Conservation (phyloP, 2,888 invertebrate genomes). For the Phlogophora meticulosa region DNA sequence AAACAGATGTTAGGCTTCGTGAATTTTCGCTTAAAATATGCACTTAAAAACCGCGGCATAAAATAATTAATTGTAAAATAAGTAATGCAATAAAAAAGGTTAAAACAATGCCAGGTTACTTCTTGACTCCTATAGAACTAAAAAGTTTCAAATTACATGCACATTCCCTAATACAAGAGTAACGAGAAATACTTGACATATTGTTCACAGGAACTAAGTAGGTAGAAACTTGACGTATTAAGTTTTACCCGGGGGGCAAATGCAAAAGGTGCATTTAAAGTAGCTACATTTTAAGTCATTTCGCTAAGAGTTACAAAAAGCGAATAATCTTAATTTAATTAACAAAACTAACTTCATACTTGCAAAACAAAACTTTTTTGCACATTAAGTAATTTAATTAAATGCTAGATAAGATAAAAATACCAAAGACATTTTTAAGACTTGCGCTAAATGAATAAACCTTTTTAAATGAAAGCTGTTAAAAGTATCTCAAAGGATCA, state of each 20-base stretch:
- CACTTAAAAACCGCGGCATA: no score
- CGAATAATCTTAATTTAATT: slow-evolving; percentile 53
- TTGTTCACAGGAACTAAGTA: slow-evolving; percentile 17
- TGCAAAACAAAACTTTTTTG: slow-evolving; percentile 21
- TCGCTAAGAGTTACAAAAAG: slow-evolving; percentile 24
- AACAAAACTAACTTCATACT: slow-evolving; percentile 27
- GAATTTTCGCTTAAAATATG: no score
- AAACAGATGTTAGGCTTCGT: no score
- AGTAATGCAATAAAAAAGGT: no score
- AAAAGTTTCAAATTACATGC: no score
- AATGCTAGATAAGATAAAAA: slow-evolving; percentile 14
- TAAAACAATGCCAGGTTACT: no score
- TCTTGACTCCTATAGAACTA: no score
- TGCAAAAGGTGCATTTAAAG: slow-evolving; percentile 41
- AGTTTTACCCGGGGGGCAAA: slow-evolving; percentile 28
- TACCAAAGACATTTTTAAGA: neutral
- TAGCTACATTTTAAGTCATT: slow-evolving; percentile 14
- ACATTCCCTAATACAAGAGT: neutral
- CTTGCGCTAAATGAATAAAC: neutral
- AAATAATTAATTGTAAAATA: no score
- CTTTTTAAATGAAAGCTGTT: neutral
- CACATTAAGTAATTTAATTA: slow-evolving; percentile 28
- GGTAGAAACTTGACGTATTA: slow-evolving; percentile 17
- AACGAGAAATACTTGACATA: slow-evolving; percentile 33
- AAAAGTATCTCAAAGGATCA: neutral